phyloP scores from a whole-genome alignment of 2,888 invertebrate genomes.

The Hypomecis atomaria region DNA sequence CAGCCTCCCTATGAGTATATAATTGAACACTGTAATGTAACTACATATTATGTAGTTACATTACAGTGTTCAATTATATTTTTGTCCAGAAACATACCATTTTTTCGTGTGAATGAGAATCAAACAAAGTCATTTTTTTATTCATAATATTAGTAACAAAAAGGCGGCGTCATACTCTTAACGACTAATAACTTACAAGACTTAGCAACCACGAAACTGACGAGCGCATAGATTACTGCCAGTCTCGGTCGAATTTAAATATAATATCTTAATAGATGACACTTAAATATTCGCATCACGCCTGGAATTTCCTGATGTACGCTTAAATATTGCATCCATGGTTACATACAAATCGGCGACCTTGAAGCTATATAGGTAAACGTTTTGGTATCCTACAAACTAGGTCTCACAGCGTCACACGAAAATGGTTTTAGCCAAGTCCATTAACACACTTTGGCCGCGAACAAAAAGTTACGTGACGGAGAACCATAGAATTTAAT shows the following conservation, averaged over 20 bases:
- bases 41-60: too few species aligned
- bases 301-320: constrained; percentile 59
- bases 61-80: too few species aligned
- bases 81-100: too few species aligned
- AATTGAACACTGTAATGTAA: too few species aligned
- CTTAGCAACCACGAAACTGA: constrained; percentile 16
- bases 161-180: not conserved
- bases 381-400: constrained; percentile 24
- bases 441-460: constrained; percentile 23
- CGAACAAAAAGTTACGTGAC: constrained; percentile 17
- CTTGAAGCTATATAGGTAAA: constrained; percentile 49
- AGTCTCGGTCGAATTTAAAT: constrained; percentile 38
- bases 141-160: too few species aligned
- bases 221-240: constrained; percentile 30
- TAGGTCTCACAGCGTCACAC: constrained; percentile 15
- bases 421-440: constrained; percentile 17
- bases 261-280: constrained; percentile 45
- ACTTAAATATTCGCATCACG: constrained; percentile 59
- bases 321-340: constrained; percentile 53
- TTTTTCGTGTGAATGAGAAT: too few species aligned
- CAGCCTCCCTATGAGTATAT: too few species aligned
- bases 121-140: too few species aligned
- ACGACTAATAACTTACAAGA: constrained; percentile 12
- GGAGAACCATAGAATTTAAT: constrained; percentile 4
- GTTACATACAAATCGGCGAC: constrained; percentile 54